phyloP scores from a whole-genome alignment of 2,888 invertebrate species.

The Drosophila nigricruria region DNA sequence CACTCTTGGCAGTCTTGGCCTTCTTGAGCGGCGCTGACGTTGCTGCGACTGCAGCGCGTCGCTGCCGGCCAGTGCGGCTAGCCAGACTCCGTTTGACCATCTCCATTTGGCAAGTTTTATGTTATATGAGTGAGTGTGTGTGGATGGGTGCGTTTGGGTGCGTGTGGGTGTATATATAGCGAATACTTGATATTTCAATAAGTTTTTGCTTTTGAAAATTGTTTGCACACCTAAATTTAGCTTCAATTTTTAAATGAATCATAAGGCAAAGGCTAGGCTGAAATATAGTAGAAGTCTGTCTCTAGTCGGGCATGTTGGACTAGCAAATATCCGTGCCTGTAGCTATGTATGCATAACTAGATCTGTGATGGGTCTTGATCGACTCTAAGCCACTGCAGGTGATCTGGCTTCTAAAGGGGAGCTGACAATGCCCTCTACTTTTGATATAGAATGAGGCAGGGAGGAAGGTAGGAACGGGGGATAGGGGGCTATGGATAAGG shows the following conservation, averaged over 20 bases:
- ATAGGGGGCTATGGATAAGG: no score
- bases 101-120: neutral
- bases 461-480: no score
- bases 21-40: neutral
- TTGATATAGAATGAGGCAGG: no score
- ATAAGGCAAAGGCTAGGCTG: neutral
- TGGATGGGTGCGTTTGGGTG: neutral
- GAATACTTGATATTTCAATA: neutral
- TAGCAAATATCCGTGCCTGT: no score
- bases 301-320: no score
- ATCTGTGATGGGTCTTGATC: no score
- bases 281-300: no score
- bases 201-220: neutral
- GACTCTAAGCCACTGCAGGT: no score
- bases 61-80: neutral
- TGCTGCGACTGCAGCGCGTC: neutral
- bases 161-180: neutral
- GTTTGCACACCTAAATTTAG: slow-evolving; percentile 13
- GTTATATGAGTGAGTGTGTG: neutral
- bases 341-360: no score
- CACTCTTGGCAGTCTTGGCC: neutral
- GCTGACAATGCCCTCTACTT: no score
- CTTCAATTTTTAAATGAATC: neutral
- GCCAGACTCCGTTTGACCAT: neutral
- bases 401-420: no score